Evolutionary conservation across 2,797 vertebrate genomes (phyloP), one percentile per base, ranked within the genome.

Genomic region (Spea hammondii): DNA sequence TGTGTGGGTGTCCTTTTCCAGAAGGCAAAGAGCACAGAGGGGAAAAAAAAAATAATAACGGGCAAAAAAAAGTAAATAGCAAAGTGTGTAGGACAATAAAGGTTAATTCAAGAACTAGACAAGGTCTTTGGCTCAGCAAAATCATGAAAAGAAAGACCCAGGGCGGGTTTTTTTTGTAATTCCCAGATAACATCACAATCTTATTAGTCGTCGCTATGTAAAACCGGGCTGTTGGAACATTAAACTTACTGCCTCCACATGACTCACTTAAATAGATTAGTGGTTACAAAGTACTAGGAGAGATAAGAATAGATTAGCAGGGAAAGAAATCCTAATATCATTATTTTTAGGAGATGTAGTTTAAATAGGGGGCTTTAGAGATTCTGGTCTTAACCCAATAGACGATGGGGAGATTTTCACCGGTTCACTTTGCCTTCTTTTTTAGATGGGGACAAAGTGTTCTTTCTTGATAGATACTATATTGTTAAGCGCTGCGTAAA

Each of bases 171-270:
- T 75, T 14, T 74, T 79, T 85, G 83, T 86, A 88, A 89, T 89
- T 88, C 88, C 74, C 67, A 62, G 92, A 94, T 95, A 94, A 87
- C 84, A 93, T 94, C 92, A 92, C 84, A 90, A 93, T 95, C 93
- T 94, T 92, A 95, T 95, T 90, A 86, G 72, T 72, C 79, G 89
- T 78, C 85, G 86, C 76, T 85, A 89, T 88, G 85, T 87, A 88
- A 88, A 87, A 84, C 85, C 85, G 84, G 84, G 86, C 86, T 87
- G 84, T 85, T 86, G 82, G 84, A 90, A 86, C 60, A 79, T 78
- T 85, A 79, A 82, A 86, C 83, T 89, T 76, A 84, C 85, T 85
- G 84, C 84, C 77, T 86, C 80, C 86, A 65, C 85, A 72, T 90
- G 91, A 89, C 84, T 90, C 87, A 89, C 87, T 82, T 73, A 85